Percentiles rank a stretch among this genome's conserved stretches.
Conservation (phyloP, 35 echinoderm and acorn worm species). For the Patiria miniata region DNA sequence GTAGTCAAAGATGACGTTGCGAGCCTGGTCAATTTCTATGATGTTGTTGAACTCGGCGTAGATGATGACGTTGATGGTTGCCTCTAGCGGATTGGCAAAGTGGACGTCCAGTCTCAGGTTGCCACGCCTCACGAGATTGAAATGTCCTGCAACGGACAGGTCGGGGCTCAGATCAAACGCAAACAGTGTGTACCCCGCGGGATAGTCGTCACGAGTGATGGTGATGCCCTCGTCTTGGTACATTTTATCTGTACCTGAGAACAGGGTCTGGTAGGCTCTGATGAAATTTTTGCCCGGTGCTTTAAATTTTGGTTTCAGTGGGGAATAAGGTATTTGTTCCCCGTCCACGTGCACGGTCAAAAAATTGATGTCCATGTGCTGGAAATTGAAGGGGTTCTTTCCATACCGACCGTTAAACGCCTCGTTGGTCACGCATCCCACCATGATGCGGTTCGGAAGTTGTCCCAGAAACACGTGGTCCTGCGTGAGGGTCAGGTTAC, state of each 20-base stretch:
- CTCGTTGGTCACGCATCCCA: conserved; percentile 56
- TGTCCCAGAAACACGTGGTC: conserved; percentile 71
- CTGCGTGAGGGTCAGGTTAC: conserved; percentile 56
- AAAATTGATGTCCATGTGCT: conserved; percentile 53
- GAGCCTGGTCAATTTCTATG: conserved; percentile 29
- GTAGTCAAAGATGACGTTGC: conserved; percentile 63
- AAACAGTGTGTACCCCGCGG: conserved; percentile 41
- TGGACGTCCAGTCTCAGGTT: conserved; percentile 55
- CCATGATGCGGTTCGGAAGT: conserved; percentile 51
- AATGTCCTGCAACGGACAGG: conserved; percentile 43
- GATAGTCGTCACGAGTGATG: conserved; percentile 56
- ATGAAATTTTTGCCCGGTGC: background rate
- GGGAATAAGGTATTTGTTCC: conserved; percentile 28
- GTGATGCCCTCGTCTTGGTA: conserved; percentile 50
- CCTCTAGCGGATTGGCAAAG: conserved; percentile 38
- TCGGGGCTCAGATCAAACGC: conserved; percentile 65
- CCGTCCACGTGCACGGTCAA: background rate
- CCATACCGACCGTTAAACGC: conserved; percentile 46
- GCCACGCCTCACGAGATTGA: conserved; percentile 36
- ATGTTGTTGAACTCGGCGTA: conserved; percentile 45
- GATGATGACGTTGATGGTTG: conserved; percentile 38
- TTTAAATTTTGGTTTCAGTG: conserved; percentile 19
- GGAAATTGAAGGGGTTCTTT: conserved; percentile 59
- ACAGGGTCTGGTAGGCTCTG: conserved; percentile 58
- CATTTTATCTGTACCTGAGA: conserved; percentile 49